A percentile compares a stretch with the other conserved stretches of the same genome.
Conservation (phyloP, 2,888 invertebrate genomes). For the Cabera pusaria region DNA sequence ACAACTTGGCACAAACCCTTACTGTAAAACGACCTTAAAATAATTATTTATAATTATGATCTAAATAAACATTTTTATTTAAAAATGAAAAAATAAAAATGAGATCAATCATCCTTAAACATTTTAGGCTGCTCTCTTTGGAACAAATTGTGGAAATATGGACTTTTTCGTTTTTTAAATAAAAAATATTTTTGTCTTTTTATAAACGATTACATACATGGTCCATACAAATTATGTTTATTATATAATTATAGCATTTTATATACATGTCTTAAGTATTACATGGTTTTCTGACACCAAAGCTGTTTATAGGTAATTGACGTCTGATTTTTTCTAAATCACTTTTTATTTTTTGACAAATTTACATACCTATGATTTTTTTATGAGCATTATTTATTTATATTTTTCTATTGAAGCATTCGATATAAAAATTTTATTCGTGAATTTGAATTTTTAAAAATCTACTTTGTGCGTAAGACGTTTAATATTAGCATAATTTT, state of each 20-base stretch:
- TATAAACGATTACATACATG: slow-evolving; percentile 45
- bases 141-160: slow-evolving; percentile 72
- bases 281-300: too few species aligned
- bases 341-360: too few species aligned
- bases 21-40: slow-evolving; percentile 22
- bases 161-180: slow-evolving; percentile 42
- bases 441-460: slow-evolving; percentile 7
- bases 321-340: too few species aligned
- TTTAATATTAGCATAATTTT: slow-evolving; percentile 39
- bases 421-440: too few species aligned
- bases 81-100: slow-evolving; percentile 73
- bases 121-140: slow-evolving; percentile 83
- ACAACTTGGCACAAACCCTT: slow-evolving; percentile 71
- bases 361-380: too few species aligned
- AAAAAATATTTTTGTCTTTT: slow-evolving; percentile 27
- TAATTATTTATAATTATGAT: slow-evolving; percentile 37
- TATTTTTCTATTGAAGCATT: too few species aligned
- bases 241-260: slow-evolving; percentile 14
- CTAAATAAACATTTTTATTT: slow-evolving; percentile 76
- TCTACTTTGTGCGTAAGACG: slow-evolving; percentile 35
- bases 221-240: slow-evolving; percentile 56
- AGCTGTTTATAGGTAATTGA: slow-evolving; percentile 67
- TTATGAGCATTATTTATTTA: too few species aligned
- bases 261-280: too few species aligned
- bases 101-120: slow-evolving; percentile 81